Evolutionary conservation across 2,888 invertebrate species (phyloP), one percentile per base, ranked within the genome.

Genomic region (Myopa testacea): DNA sequence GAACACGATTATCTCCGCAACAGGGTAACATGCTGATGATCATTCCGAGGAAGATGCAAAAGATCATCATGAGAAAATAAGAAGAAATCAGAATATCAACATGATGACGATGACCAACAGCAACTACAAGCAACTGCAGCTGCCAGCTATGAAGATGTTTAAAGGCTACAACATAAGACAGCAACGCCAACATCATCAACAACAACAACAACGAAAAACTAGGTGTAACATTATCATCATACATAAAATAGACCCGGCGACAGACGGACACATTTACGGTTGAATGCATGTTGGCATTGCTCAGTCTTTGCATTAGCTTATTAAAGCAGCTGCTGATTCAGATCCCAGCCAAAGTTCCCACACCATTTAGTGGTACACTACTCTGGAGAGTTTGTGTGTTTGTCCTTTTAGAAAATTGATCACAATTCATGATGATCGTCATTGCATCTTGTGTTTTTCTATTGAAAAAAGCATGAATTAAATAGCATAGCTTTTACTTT

Each of bases 171-270:
- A 65, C 37, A 19, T 40, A 60, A 60, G 19, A 60, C 6, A n/a
- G 26, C 14, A 63, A 19, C n/a, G 58, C 45, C 73, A 62, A 40
- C 60, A 6, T 50, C 50, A 50, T 12, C 50, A 50, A 12, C 55
- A 55, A 10, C 55, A 12, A 55, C 16, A 12, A 55, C 4, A 55
- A 55, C 16, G 4, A 55, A 6, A 55, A 55, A 4, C n/a, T 16
- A 63, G 65, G n/a, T 74, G 74, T 60, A 40, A 58, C 38, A 72
- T 72, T 72, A 71, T 58, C 55, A 55, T 55, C 55, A 55, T 55
- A 50, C 69, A 58, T 58, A 71, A n/a, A 55, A 6, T 37, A 72
- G 60, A 72, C 40, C 4, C 6, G 4, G 16, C 6, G 16, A 55
- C 6, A 55, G 55, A 37, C 55, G 52, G 70, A 34, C 70, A 37